Evolutionary conservation across 2,888 invertebrate species (phyloP).

Genomic region (Drepanosiphum platanoidis): DNA sequence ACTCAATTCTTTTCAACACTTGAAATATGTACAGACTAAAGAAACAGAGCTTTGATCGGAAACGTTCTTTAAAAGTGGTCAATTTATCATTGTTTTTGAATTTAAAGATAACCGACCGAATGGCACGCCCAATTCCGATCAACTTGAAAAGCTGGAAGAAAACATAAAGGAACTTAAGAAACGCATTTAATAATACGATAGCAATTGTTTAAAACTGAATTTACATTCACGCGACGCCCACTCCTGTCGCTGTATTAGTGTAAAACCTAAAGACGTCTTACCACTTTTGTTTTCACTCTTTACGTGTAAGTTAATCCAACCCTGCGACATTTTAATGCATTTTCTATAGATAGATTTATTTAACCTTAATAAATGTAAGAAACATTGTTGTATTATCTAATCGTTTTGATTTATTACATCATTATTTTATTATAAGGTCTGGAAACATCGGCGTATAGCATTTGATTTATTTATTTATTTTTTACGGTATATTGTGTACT

Average conservation of each 20-base stretch:
- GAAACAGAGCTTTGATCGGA: too few relatives aligned
- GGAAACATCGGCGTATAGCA: background rate
- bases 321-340: background rate
- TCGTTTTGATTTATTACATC: constrained; percentile 16
- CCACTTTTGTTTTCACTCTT: background rate
- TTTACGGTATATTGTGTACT: background rate
- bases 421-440: background rate
- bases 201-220: background rate
- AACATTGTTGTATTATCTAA: background rate
- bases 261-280: background rate
- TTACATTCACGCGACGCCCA: background rate
- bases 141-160: too few relatives aligned
- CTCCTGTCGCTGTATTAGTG: background rate
- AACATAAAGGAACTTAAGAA: too few relatives aligned
- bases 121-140: too few relatives aligned
- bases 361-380: background rate
- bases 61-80: too few relatives aligned
- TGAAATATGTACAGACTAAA: too few relatives aligned
- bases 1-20: too few relatives aligned
- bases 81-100: too few relatives aligned
- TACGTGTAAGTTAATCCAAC: background rate
- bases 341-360: background rate
- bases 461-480: constrained; percentile 29
- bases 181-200: background rate
- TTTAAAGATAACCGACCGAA: too few relatives aligned